phyloP scores from a whole-genome alignment of 2,113 vertebrate genomes.

The Limnothrissa miodon region DNA sequence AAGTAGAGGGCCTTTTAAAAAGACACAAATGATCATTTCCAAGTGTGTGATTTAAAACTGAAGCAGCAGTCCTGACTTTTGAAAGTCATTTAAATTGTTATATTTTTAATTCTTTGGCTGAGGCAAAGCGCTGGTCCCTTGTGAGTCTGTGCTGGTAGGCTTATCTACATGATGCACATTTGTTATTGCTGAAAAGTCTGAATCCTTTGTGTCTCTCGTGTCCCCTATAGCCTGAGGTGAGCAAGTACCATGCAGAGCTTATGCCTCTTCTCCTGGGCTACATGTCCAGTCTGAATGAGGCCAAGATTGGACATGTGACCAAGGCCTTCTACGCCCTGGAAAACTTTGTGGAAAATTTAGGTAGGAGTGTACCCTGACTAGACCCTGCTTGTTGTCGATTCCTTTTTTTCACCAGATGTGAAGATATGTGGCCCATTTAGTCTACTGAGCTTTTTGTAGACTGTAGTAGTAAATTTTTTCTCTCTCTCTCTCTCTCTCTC shows the following conservation, averaged over 20 bases:
- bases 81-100: background rate
- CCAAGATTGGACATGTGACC: slow-evolving; percentile 76
- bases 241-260: slow-evolving; percentile 76
- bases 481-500: background rate
- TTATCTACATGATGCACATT: background rate
- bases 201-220: background rate
- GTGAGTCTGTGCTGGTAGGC: background rate
- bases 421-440: background rate
- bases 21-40: background rate
- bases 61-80: background rate
- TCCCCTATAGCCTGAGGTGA: slow-evolving; percentile 79
- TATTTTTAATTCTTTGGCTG: background rate
- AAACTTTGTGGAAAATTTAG: slow-evolving; percentile 88
- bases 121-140: background rate
- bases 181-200: background rate
- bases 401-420: background rate
- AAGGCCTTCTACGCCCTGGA: slow-evolving; percentile 89
- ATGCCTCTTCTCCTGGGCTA: slow-evolving; percentile 84
- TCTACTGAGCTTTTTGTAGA: background rate
- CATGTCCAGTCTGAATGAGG: slow-evolving; percentile 73
- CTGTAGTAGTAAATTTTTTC: background rate
- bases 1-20: background rate
- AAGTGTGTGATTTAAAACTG: background rate
- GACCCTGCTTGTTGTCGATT: background rate
- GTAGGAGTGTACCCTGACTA: slow-evolving; percentile 55